Percentiles rank a stretch among this genome's conserved stretches.
phyloP scores from a whole-genome alignment of 1,140 invertebrate species.

The Brachionus angularis region DNA sequence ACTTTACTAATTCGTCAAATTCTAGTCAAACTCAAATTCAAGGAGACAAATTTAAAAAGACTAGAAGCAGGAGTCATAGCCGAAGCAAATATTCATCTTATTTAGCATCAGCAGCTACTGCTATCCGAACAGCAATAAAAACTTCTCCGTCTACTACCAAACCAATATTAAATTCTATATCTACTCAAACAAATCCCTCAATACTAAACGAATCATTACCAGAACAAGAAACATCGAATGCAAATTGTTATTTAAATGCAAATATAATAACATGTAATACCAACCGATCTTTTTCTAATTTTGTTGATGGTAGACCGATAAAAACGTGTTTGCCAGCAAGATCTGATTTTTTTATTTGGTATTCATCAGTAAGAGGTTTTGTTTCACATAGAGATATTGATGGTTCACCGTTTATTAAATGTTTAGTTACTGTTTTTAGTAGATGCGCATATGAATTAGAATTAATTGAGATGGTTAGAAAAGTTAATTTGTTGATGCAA shows the following conservation, averaged over 20 bases:
- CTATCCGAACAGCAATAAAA: slow-evolving; percentile 9
- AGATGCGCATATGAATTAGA: slow-evolving; percentile 28
- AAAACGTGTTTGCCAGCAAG: slow-evolving; percentile 18
- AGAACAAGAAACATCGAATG: too few species aligned
- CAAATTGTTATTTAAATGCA: not conserved
- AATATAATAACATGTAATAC: slow-evolving; percentile 14
- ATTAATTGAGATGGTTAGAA: slow-evolving; percentile 37
- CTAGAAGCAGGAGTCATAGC: slow-evolving; percentile 22
- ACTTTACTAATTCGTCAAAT: too few species aligned
- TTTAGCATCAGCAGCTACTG: slow-evolving; percentile 7
- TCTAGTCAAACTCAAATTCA: too few species aligned
- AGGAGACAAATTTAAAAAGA: slow-evolving; percentile 19
- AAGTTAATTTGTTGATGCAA: slow-evolving; percentile 37
- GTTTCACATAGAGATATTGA: slow-evolving; percentile 28
- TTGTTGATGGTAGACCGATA: slow-evolving; percentile 4
- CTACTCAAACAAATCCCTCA: slow-evolving; percentile 8
- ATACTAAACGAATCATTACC: too few species aligned
- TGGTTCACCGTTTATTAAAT: slow-evolving; percentile 38
- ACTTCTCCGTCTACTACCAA: slow-evolving; percentile 3
- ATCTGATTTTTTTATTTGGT: slow-evolving; percentile 43
- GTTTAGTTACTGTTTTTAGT: slow-evolving; percentile 37
- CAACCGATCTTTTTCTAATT: slow-evolving; percentile 25
- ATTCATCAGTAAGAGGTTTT: slow-evolving; percentile 33
- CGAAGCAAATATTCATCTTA: slow-evolving; percentile 34
- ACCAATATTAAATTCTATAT: slow-evolving; percentile 9